Evolutionary conservation across 2,888 invertebrate species (phyloP).

Genomic region (Zelleria hepariella): DNA sequence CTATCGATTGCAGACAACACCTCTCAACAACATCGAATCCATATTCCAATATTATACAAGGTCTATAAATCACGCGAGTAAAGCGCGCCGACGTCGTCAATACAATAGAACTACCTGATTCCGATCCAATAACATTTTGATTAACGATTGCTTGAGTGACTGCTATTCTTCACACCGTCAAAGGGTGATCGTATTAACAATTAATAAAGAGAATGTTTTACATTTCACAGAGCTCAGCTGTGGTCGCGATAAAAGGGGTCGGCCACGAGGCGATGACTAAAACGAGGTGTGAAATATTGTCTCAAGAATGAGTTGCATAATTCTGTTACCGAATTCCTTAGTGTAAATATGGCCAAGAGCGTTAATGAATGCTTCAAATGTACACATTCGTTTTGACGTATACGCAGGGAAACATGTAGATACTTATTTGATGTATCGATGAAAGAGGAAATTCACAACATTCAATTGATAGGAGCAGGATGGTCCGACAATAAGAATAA

Average conservation of each 20-base stretch:
- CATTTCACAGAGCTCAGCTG: conserved; percentile 30
- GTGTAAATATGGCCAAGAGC: not conserved
- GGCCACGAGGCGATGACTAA: not conserved
- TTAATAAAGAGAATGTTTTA: conserved; percentile 61
- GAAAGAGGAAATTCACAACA: too few relatives aligned
- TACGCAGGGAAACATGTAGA: too few relatives aligned
- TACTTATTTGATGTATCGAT: too few relatives aligned
- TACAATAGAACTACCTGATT: conserved; percentile 68
- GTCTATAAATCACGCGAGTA: conserved; percentile 56
- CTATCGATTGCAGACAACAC: conserved; percentile 27
- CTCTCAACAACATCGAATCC: conserved; percentile 36
- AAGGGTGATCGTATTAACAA: conserved; percentile 64
- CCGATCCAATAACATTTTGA: conserved; percentile 60
- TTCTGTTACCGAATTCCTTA: conserved; percentile 6
- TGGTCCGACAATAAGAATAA: too few relatives aligned
- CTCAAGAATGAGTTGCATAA: conserved; percentile 17
- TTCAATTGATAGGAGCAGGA: too few relatives aligned
- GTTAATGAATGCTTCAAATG: too few relatives aligned
- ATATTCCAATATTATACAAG: conserved; percentile 44
- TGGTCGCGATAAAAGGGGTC: not conserved
- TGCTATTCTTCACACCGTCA: conserved; percentile 60
- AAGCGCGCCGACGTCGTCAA: conserved; percentile 50
- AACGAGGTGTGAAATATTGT: conserved; percentile 4
- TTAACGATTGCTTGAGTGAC: conserved; percentile 71
- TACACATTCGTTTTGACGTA: too few relatives aligned